Percentiles rank a stretch among this genome's conserved stretches.
Conservation (phyloP, 2,888 invertebrate species). For the Drosophila neotestacea region DNA sequence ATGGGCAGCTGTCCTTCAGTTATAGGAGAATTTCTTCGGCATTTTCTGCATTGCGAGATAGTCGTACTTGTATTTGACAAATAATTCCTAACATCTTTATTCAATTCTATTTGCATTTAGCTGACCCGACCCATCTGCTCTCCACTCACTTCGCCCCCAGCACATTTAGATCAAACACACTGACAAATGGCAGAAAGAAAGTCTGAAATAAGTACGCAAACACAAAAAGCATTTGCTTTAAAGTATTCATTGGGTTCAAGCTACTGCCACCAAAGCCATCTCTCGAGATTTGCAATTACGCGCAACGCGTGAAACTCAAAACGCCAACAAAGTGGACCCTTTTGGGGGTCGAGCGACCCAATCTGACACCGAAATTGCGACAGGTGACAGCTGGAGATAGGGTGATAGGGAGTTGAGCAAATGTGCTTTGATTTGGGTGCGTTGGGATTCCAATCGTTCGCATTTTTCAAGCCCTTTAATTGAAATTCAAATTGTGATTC, state of each 20-base stretch:
- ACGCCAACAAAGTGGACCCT: slow-evolving; percentile 39
- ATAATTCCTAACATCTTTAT: slow-evolving; percentile 46
- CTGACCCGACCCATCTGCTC: slow-evolving; percentile 5
- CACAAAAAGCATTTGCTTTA: slow-evolving; percentile 39
- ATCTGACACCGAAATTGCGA: slow-evolving; percentile 53
- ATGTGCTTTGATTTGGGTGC: slow-evolving; percentile 62
- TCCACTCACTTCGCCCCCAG: not conserved
- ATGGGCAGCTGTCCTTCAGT: slow-evolving; percentile 41
- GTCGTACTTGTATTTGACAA: slow-evolving; percentile 34
- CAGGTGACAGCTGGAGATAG: slow-evolving; percentile 63
- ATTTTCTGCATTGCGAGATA: slow-evolving; percentile 36
- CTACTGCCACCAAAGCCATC: slow-evolving; percentile 7
- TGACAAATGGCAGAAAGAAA: slow-evolving; percentile 47
- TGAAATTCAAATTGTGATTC: slow-evolving; percentile 47
- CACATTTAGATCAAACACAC: slow-evolving; percentile 35
- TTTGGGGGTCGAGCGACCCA: slow-evolving; percentile 30
- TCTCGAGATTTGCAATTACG: slow-evolving; percentile 42
- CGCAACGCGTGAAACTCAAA: slow-evolving; percentile 32
- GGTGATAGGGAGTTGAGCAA: slow-evolving; percentile 12
- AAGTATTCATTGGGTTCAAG: slow-evolving; percentile 21
- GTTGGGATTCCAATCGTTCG: slow-evolving; percentile 33
- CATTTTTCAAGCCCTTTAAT: slow-evolving; percentile 54
- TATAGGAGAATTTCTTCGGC: not conserved
- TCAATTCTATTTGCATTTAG: slow-evolving; percentile 56
- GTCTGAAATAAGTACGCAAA: slow-evolving; percentile 50